Evolutionary conservation across 1,140 invertebrate species (phyloP).

Genomic region (Drosophila burlai): DNA sequence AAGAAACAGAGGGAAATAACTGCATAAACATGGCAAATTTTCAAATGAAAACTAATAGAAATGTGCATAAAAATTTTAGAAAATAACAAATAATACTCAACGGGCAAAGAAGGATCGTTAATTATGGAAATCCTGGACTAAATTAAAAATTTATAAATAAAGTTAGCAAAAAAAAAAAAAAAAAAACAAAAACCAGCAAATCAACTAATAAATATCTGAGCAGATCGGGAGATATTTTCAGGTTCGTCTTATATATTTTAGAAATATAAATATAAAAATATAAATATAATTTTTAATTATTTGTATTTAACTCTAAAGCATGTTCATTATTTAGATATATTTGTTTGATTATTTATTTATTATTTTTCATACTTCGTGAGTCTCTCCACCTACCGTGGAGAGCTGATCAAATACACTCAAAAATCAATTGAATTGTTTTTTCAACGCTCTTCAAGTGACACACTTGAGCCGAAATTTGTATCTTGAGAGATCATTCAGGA

Average conservation of each 20-base stretch:
- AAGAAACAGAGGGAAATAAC: not conserved
- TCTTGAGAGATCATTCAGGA: slow-evolving; percentile 47
- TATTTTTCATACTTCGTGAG: not conserved
- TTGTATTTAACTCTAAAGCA: not conserved
- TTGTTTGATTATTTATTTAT: not conserved
- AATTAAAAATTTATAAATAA: not conserved
- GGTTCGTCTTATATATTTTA: not conserved
- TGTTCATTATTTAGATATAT: not conserved
- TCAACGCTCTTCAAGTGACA: slow-evolving; percentile 61
- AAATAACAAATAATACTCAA: slow-evolving; percentile 14
- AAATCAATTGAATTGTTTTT: slow-evolving; percentile 60
- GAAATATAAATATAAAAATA: too few species aligned
- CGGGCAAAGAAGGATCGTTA: not conserved
- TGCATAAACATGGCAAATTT: slow-evolving; percentile 30
- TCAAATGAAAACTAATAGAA: slow-evolving; percentile 7
- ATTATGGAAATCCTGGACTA: slow-evolving; percentile 11
- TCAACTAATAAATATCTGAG: not conserved
- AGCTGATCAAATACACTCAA: slow-evolving; percentile 57
- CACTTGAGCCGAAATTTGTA: slow-evolving; percentile 59
- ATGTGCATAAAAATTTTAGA: slow-evolving; percentile 4
- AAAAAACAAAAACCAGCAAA: not conserved
- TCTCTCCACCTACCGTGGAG: not conserved
- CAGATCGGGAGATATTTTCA: not conserved
- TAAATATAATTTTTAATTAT: not conserved
- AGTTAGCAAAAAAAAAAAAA: not conserved